Base-by-base conservation (phyloP, 92 coral and sea anemone species). In the Epizoanthus ramosus region DNA sequence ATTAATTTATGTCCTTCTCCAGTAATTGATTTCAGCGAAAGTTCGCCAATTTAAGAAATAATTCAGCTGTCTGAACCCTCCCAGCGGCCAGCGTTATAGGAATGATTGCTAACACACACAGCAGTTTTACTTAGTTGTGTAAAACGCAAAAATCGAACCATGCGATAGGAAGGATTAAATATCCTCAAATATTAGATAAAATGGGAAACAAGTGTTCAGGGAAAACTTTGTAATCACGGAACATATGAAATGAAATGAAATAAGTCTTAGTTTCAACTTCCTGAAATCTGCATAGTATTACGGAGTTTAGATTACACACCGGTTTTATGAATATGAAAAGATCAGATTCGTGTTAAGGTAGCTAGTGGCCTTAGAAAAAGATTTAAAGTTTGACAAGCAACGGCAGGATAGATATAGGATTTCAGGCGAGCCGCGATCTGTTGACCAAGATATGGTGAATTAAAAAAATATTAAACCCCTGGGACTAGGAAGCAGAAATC, bases 11-110 rank as follows among this genome's bases (percentile, higher is more conserved):
- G 84, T 87, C 93, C 86, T 64, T 60, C 92, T 81, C 63, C 92
- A 53, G 71, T 93, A 93, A 92, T 93, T 93, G 97, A 91, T 93
- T 93, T 88, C 90, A 77, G 79, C 88, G 91, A 87, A 80, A 89
- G 91, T 85, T 86, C 58, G 85, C 89, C 88, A 92, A 85, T 88
- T 80, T 74, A 75, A 54, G 69, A 57, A 75, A 21, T 33, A 77
- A 23, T 81, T 84, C 95, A 92, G 91, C 89, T 93, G 95, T 83
- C 88, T 79, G 15, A 77, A 77, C 22, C 43, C 82, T 57, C 59
- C 19, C 41, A 60, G 43, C 63, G 35, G 41, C 19, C 41, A 60
- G 43, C 63, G 56, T 50, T 50, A 9, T 50, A 50, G 54, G 54
- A 10, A 50, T 50, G 54, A 12, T 50, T 50, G 10, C 54, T 50